These are phyloP conservation scores for Serrognathus titanus DNA, from an alignment of 2,888 invertebrate genomes.

Conservation along the genomic window DNA sequence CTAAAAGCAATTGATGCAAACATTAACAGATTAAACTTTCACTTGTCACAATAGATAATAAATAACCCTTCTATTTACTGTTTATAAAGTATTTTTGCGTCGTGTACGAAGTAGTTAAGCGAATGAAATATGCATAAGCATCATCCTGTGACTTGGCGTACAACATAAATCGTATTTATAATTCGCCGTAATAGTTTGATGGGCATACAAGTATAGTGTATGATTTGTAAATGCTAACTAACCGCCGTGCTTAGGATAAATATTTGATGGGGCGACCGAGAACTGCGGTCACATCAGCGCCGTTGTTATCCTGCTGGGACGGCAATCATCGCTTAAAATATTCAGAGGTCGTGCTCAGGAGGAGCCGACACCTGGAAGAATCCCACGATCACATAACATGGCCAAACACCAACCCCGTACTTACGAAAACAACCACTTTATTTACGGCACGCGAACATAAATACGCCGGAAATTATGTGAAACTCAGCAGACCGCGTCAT, in stretches of 20 bases:
- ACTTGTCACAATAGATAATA: no score
- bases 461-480: constrained; percentile 18
- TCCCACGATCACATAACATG: constrained; percentile 27
- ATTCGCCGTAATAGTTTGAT: constrained; percentile 18
- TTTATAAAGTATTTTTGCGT: no score
- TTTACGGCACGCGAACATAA: constrained; percentile 29
- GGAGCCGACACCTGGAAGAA: constrained; percentile 9
- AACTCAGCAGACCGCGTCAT: constrained; percentile 8
- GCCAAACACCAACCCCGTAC: constrained; percentile 23
- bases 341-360: constrained; percentile 15
- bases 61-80: no score
- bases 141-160: not conserved
- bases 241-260: constrained; percentile 6
- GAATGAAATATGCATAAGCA: no score
- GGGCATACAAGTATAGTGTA: constrained; percentile 8
- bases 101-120: no score
- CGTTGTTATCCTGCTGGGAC: constrained; percentile 8
- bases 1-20: no score
- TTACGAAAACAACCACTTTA: constrained; percentile 26
- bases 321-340: constrained; percentile 20
- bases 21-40: no score
- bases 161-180: constrained; percentile 17
- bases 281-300: constrained; percentile 1
- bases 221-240: constrained; percentile 8
- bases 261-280: constrained; percentile 11